phyloP scores from a whole-genome alignment of 2,797 vertebrate genomes.

The Sebastes nivosus region DNA sequence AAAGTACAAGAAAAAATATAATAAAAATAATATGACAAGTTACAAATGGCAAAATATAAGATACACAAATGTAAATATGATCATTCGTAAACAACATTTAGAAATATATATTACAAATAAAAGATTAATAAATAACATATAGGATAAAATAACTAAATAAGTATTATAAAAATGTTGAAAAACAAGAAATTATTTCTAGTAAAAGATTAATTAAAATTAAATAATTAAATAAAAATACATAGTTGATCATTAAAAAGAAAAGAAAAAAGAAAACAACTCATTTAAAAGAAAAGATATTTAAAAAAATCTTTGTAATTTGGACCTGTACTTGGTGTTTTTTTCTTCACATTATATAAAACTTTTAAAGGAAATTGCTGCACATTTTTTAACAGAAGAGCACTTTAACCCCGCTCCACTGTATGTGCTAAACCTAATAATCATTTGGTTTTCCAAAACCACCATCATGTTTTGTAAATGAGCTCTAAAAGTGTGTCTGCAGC shows the following conservation, averaged over 20 bases:
- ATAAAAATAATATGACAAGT: neutral
- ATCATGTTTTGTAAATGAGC: slow-evolving; percentile 37
- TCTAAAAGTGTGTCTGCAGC: slow-evolving; percentile 3
- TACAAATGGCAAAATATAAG: neutral
- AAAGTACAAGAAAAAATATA: neutral
- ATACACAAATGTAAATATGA: neutral
- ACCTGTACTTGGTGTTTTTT: neutral
- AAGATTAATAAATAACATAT: neutral
- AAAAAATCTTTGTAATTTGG: too few relatives aligned
- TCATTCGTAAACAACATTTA: neutral
- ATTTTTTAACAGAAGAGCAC: neutral
- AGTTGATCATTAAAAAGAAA: neutral
- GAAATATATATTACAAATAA: neutral
- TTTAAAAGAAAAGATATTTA: neutral
- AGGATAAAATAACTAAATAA: neutral
- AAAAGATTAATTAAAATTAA: neutral
- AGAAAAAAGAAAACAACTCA: neutral
- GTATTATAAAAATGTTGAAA: neutral
- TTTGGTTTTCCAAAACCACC: neutral
- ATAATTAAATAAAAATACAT: neutral
- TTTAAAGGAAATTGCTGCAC: neutral
- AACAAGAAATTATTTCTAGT: neutral
- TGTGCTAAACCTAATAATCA: slow-evolving; percentile 15
- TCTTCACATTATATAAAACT: neutral
- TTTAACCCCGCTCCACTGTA: slow-evolving; percentile 12